Percentiles rank a stretch among this genome's conserved stretches.
Conservation (phyloP, 2,797 vertebrate species). For the Enteromius radiatus region DNA sequence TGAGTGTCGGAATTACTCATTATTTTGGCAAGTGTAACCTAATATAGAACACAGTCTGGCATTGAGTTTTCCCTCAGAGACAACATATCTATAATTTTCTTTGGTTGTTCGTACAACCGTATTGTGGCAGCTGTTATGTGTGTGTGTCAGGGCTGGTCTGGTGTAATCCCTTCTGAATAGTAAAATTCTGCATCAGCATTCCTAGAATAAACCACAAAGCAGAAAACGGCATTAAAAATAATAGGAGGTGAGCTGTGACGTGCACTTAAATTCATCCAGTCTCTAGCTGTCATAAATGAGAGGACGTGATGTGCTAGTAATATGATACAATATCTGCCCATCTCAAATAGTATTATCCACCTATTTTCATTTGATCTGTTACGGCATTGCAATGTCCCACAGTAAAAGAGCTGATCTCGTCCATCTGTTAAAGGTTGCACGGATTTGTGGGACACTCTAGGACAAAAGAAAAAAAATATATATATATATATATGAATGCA, state of each 20-base stretch:
- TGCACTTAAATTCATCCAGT: conserved; percentile 20
- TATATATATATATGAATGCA: neutral
- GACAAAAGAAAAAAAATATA: conserved; percentile 2
- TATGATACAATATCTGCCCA: conserved; percentile 19
- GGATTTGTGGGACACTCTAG: conserved; percentile 32
- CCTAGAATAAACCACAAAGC: conserved; percentile 38
- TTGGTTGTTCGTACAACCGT: neutral
- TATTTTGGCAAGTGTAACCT: neutral
- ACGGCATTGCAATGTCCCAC: neutral
- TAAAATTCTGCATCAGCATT: conserved; percentile 41
- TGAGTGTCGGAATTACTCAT: neutral
- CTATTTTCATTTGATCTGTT: conserved; percentile 45
- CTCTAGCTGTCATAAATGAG: conserved; percentile 32
- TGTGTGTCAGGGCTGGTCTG: conserved; percentile 8
- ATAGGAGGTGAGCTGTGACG: conserved; percentile 27
- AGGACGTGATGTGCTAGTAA: conserved; percentile 25
- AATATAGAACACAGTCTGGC: conserved; percentile 31
- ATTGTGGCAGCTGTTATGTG: conserved; percentile 35
- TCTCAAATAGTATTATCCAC: conserved; percentile 20
- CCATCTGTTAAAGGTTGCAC: conserved; percentile 46
- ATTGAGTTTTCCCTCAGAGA: conserved; percentile 15
- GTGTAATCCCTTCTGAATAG: conserved; percentile 30
- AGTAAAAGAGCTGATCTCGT: conserved; percentile 16
- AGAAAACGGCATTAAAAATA: conserved; percentile 19
- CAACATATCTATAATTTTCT: conserved; percentile 25